Conservation (phyloP, 2,113 vertebrate species). For the Leucopsar rothschildi region DNA sequence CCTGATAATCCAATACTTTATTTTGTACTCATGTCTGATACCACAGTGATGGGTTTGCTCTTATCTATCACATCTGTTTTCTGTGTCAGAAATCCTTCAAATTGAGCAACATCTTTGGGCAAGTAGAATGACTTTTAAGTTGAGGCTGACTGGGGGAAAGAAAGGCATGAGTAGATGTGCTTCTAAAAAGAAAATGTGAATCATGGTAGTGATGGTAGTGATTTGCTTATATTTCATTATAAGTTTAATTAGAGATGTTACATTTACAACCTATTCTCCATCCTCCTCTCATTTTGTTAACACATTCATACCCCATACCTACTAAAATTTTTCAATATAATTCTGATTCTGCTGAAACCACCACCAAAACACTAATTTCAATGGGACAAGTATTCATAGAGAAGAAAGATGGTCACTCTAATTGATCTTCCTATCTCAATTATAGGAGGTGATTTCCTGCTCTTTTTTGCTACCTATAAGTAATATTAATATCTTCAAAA, state of each 20-base stretch:
- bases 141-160: not conserved
- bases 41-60: not conserved
- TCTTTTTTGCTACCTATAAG: not conserved
- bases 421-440: not conserved
- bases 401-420: not conserved
- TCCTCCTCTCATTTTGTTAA: not conserved
- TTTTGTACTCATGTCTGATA: not conserved
- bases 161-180: not conserved
- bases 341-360: not conserved
- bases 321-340: not conserved
- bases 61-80: not conserved
- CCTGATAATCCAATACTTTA: not conserved
- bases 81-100: not conserved
- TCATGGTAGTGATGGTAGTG: not conserved
- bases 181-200: not conserved
- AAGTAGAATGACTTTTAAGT: not conserved
- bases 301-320: not conserved
- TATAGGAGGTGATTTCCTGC: not conserved
- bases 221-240: not conserved
- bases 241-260: not conserved
- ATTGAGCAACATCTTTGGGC: rapidly evolving
- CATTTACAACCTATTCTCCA: not conserved
- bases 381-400: not conserved
- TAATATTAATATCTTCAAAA: not conserved
- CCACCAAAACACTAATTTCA: not conserved